Base-by-base conservation (phyloP, 2,797 vertebrate species). In the Odontamblyopus lacepedii region DNA sequence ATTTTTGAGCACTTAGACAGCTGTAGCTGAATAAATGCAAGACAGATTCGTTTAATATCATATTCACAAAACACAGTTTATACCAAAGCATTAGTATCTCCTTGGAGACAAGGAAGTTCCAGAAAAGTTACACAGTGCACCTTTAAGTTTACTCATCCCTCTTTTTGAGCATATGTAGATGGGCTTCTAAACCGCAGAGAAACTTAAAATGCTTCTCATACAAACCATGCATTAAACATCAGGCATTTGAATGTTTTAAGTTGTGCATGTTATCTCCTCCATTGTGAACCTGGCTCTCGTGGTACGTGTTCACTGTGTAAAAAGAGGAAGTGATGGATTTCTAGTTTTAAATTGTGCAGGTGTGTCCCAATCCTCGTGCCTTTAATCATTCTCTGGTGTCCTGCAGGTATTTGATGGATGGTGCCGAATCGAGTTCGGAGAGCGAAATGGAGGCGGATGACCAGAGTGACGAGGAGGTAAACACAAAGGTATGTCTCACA, bases 391-490 rank as follows among this genome's bases (percentile, higher is more conserved):
- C 67, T 78, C 62, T 65, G 63, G 62, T 50, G 32, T 64, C 59
- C 70, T 30, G 6, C 59, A 97, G 96, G 72, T 97, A 96, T 87
- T 89, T 96, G 89, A 95, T 97, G 94, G 94, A 94, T 26, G 92
- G 95, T 30, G 90, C 87, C 0, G 93, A 94, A 71, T 95, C 95
- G 0, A 95, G 94, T 79, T 95, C 95, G 0, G 96, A 95, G 23
- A 93, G 94, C 0, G 95, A 94, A 57, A 92, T 82, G 64, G 94
- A 90, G 72, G 85, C 82, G 0, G 94, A 92, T 1, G 92, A 95
- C 1, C 87, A 92, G 56, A 92, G 91, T 6, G 90, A 90, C 30
- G 92, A 94, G 70, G 92, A 90, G 64, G 72, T 61, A 16, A 79
- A 71, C 70, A 78, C 72, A 62, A 83, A 71, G 73, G 93, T 93